A percentile compares a stretch with the other conserved stretches of the same genome.
phyloP scores from a whole-genome alignment of 2,113 vertebrate genomes.

The Chelonoidis abingdonii region DNA sequence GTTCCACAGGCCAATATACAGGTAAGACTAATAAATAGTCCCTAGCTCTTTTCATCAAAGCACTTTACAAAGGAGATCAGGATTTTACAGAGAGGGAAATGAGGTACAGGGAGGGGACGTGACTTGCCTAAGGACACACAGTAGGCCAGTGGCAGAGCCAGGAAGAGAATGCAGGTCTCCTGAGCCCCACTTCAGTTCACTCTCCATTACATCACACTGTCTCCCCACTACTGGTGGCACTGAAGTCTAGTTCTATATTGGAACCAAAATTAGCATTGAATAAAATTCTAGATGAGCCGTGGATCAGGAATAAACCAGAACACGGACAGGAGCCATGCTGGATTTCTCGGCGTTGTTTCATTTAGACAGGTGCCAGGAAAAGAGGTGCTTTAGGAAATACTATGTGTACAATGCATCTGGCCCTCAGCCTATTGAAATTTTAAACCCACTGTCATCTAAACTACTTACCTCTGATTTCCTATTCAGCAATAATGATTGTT shows the following conservation, averaged over 20 bases:
- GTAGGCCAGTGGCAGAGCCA: background rate
- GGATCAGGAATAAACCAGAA: background rate
- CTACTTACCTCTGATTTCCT: conserved; percentile 40
- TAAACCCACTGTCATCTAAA: background rate
- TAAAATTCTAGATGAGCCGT: accelerated
- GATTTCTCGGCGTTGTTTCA: background rate
- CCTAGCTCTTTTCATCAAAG: background rate
- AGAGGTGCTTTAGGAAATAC: conserved; percentile 10
- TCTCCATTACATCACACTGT: background rate
- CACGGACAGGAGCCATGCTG: accelerated
- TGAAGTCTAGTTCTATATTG: background rate
- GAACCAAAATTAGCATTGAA: background rate
- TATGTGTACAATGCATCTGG: background rate
- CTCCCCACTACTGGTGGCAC: background rate
- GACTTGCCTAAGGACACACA: background rate
- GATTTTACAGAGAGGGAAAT: background rate
- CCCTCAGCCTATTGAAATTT: conserved; percentile 10
- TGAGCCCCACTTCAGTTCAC: background rate
- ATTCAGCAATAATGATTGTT: conserved; percentile 2
- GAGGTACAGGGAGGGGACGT: background rate
- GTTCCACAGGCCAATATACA: background rate
- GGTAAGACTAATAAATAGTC: background rate
- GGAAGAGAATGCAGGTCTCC: background rate
- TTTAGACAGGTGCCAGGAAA: background rate
- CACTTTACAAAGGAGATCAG: background rate